A percentile compares a stretch with the other conserved stretches of the same genome.
Conservation (phyloP, 2,888 invertebrate species). For the Drosophila neotestacea region DNA sequence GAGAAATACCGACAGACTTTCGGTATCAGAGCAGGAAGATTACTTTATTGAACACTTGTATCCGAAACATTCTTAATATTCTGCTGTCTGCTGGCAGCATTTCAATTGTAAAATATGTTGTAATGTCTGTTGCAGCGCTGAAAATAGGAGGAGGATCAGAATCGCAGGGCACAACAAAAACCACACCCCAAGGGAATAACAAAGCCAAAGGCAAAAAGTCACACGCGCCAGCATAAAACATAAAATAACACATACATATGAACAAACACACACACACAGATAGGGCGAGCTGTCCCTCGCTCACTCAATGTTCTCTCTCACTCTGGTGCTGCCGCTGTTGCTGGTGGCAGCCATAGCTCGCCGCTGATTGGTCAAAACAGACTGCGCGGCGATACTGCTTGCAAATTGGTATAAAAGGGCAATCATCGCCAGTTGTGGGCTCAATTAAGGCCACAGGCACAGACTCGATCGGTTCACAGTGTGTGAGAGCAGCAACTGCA, state of each 20-base stretch:
- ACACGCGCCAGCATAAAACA: constrained; percentile 66
- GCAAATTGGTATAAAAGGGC: constrained; percentile 87
- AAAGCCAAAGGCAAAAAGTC: constrained; percentile 60
- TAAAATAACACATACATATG: constrained; percentile 16
- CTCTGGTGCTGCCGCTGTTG: constrained; percentile 21
- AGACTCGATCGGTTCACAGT: constrained; percentile 78
- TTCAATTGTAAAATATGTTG: too few species aligned
- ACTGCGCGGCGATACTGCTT: constrained; percentile 48
- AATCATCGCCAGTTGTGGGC: constrained; percentile 87
- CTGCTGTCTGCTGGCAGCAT: too few species aligned
- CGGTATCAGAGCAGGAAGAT: too few species aligned
- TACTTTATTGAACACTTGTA: too few species aligned
- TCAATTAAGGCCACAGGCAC: constrained; percentile 85
- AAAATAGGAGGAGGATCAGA: constrained; percentile 17
- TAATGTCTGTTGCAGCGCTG: too few species aligned
- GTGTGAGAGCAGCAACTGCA: constrained; percentile 47
- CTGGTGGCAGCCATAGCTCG: constrained; percentile 77
- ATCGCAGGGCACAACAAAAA: constrained; percentile 46
- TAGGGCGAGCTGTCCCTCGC: constrained; percentile 1
- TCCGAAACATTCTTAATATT: too few species aligned
- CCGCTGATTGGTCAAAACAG: constrained; percentile 80
- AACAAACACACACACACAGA: constrained; percentile 3
- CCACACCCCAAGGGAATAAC: constrained; percentile 50
- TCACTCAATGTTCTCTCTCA: constrained; percentile 28
- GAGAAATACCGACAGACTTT: too few species aligned